A percentile compares a stretch with the other conserved stretches of the same genome.
These are phyloP conservation scores for Cuniculus paca DNA, from an alignment of 2,797 vertebrate genomes.

Conservation along the genomic window DNA sequence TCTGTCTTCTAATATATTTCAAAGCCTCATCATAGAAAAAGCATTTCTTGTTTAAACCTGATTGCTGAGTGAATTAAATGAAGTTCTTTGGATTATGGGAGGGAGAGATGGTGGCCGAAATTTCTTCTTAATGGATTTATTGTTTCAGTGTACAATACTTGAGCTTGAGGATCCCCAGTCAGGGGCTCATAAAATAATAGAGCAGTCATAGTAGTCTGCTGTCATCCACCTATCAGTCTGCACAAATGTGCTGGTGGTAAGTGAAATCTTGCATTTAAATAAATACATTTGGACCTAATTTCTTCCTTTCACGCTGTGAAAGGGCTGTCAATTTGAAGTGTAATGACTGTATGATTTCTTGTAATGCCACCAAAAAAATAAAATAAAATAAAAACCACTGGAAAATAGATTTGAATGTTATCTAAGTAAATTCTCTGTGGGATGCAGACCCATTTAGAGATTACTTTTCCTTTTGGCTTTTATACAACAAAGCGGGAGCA, in stretches of 20 bases:
- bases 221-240: slow-evolving; percentile 79
- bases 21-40: slow-evolving; percentile 43
- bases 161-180: slow-evolving; percentile 64
- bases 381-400: not conserved
- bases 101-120: slow-evolving; percentile 56
- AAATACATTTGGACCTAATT: slow-evolving; percentile 87
- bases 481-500: slow-evolving; percentile 80
- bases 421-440: slow-evolving; percentile 86
- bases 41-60: slow-evolving; percentile 66
- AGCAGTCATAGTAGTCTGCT: slow-evolving; percentile 71
- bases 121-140: slow-evolving; percentile 80
- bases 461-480: slow-evolving; percentile 84
- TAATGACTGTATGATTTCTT: slow-evolving; percentile 83
- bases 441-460: slow-evolving; percentile 79
- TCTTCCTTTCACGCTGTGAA: slow-evolving; percentile 79
- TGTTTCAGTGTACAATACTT: slow-evolving; percentile 82
- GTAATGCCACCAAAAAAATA: slow-evolving; percentile 73
- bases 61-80: slow-evolving; percentile 55
- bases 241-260: slow-evolving; percentile 78
- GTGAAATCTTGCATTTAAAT: slow-evolving; percentile 84
- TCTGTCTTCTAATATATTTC: slow-evolving; percentile 42
- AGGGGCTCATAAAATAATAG: slow-evolving; percentile 82
- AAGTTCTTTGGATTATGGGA: slow-evolving; percentile 62
- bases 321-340: slow-evolving; percentile 83
- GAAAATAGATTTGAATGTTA: slow-evolving; percentile 84